Percentiles rank a stretch among this genome's conserved stretches.
Conservation (phyloP, 2,888 invertebrate genomes). For the Molorchus minor region DNA sequence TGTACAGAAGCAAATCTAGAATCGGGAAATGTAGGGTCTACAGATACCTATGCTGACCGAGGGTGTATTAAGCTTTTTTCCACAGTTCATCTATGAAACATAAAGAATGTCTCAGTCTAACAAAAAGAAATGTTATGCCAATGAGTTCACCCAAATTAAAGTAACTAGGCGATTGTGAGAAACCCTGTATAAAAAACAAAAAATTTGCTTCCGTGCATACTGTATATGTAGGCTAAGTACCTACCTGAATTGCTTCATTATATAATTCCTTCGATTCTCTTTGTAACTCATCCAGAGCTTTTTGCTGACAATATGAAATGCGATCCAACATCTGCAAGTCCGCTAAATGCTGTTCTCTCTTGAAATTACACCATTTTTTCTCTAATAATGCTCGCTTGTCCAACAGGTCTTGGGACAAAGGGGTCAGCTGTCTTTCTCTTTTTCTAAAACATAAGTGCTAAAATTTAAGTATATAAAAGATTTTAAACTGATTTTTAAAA, state of each 20-base stretch:
- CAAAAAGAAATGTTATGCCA: too few relatives aligned
- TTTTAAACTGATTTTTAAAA: neutral
- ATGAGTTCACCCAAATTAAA: too few relatives aligned
- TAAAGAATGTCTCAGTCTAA: too few relatives aligned
- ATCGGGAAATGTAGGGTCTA: too few relatives aligned
- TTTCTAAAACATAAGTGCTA: slow-evolving; percentile 59
- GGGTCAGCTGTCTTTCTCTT: slow-evolving; percentile 64
- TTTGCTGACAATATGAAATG: slow-evolving; percentile 74
- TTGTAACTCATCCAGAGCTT: slow-evolving; percentile 82
- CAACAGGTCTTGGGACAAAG: slow-evolving; percentile 67
- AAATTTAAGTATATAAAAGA: slow-evolving; percentile 2
- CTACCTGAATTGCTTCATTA: slow-evolving; percentile 82
- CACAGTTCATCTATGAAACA: too few relatives aligned
- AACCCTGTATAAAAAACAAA: neutral
- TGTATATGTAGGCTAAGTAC: too few relatives aligned
- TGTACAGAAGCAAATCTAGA: too few relatives aligned
- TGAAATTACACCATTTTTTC: slow-evolving; percentile 82
- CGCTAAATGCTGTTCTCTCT: slow-evolving; percentile 69
- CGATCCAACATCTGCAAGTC: slow-evolving; percentile 77
- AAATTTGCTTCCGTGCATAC: too few relatives aligned
- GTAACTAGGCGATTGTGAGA: too few relatives aligned
- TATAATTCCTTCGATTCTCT: slow-evolving; percentile 87
- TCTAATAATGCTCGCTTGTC: slow-evolving; percentile 73
- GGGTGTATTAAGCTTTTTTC: too few relatives aligned
- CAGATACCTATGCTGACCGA: too few relatives aligned